A percentile compares a stretch with the other conserved stretches of the same genome.
These are phyloP conservation scores for Plebejus anna DNA, from an alignment of 2,888 invertebrate genomes.

Conservation along the genomic window DNA sequence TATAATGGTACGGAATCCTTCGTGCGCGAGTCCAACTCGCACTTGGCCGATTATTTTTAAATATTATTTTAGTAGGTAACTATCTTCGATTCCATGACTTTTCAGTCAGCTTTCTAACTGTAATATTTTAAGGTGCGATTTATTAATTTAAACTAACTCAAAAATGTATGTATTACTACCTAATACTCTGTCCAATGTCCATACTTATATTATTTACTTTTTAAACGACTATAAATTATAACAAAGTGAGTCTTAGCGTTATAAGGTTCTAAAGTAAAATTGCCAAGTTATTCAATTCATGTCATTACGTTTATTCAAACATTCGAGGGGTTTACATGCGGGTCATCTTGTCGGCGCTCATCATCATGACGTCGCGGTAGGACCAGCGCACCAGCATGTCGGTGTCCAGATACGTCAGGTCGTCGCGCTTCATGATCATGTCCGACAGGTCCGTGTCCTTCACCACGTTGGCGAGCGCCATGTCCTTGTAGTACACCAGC, in stretches of 20 bases:
- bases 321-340: constrained; percentile 48
- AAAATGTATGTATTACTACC: not conserved
- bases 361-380: constrained; percentile 67
- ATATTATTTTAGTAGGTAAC: no score
- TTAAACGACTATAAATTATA: not conserved
- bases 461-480: constrained; percentile 53
- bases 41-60: no score
- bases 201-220: not conserved
- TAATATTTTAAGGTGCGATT: no score
- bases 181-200: not conserved
- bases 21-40: no score
- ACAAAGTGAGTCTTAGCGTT: not conserved
- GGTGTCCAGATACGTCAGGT: constrained; percentile 62
- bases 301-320: constrained; percentile 9
- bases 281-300: not conserved
- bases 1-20: no score
- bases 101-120: no score
- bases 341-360: constrained; percentile 60
- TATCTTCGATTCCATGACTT: no score
- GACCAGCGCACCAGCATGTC: constrained; percentile 62
- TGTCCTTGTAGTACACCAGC: constrained; percentile 81
- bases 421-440: constrained; percentile 68
- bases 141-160: no score
- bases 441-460: constrained; percentile 62
- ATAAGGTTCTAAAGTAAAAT: not conserved